Percentiles rank a stretch among this genome's conserved stretches.
Conservation (phyloP, 2,113 vertebrate species). For the Centrocercus urophasianus region DNA sequence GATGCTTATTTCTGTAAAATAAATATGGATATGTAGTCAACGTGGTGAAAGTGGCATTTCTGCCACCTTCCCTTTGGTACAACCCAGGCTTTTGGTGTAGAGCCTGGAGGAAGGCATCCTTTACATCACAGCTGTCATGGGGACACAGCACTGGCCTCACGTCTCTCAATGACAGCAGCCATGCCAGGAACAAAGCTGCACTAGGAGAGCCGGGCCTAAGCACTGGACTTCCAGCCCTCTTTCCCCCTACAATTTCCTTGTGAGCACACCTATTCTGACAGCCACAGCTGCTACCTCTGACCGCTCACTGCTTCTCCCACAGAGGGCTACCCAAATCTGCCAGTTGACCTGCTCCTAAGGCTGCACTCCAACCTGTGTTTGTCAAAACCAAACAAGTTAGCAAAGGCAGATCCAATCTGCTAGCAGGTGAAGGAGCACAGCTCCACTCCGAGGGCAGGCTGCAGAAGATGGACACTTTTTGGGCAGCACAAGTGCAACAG, state of each 20-base stretch:
- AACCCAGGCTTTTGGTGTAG: not conserved
- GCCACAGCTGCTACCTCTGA: not conserved
- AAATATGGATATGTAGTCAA: not conserved
- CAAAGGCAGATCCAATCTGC: not conserved
- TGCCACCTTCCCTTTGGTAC: not conserved
- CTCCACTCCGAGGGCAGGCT: not conserved
- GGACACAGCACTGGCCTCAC: not conserved
- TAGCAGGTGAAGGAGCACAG: not conserved
- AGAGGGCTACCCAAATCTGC: not conserved
- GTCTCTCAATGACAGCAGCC: not conserved
- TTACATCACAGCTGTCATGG: not conserved
- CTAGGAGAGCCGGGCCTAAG: not conserved
- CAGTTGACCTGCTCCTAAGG: fast-evolving
- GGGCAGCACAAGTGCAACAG: not conserved
- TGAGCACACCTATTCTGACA: not conserved
- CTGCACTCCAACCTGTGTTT: fast-evolving
- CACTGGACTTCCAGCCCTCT: not conserved
- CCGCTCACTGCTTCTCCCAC: not conserved
- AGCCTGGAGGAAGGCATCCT: fast-evolving
- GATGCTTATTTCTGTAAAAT: not conserved
- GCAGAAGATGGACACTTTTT: not conserved
- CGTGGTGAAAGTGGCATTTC: not conserved
- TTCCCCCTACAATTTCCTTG: not conserved
- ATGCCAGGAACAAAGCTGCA: not conserved
- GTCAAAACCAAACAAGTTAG: not conserved